A percentile compares a stretch with the other conserved stretches of the same genome.
Evolutionary conservation across 1,140 invertebrate species (phyloP).

Genomic region (Orius insidiosus): DNA sequence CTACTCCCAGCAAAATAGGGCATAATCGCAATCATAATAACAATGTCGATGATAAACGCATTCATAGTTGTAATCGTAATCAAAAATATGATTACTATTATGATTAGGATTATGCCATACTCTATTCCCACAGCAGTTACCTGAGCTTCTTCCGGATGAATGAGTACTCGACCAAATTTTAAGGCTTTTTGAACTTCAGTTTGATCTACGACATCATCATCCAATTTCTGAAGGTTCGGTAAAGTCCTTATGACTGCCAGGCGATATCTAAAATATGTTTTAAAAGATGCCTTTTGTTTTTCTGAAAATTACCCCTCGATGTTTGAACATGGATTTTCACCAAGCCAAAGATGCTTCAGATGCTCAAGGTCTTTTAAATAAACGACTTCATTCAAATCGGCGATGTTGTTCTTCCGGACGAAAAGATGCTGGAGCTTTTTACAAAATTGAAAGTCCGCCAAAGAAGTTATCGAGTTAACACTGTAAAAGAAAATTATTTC

Average conservation of each 20-base stretch:
- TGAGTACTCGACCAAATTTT: conserved; percentile 35
- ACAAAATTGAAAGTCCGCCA: conserved; percentile 75
- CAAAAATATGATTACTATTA: no score
- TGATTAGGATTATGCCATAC: no score
- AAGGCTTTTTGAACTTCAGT: conserved; percentile 59
- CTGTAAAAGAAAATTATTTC: conserved; percentile 40
- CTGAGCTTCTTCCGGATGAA: conserved; percentile 35
- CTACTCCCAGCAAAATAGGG: no score
- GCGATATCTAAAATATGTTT: conserved; percentile 48
- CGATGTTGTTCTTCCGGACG: conserved; percentile 81
- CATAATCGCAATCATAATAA: no score
- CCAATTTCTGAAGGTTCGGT: conserved; percentile 78
- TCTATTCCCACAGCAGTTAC: conserved; percentile 11
- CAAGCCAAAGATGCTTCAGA: conserved; percentile 72
- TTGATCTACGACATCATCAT: conserved; percentile 65
- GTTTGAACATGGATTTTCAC: conserved; percentile 80
- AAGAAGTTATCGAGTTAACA: conserved; percentile 73
- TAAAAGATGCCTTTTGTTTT: neutral
- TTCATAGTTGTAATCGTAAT: no score
- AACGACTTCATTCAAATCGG: conserved; percentile 66
- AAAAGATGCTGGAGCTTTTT: conserved; percentile 75
- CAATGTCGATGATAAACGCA: no score
- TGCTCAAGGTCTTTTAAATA: conserved; percentile 64
- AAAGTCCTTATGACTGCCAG: conserved; percentile 66
- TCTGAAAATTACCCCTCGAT: conserved; percentile 44